phyloP scores from a whole-genome alignment of 2,888 invertebrate species.

The Aleiodes testaceus region DNA sequence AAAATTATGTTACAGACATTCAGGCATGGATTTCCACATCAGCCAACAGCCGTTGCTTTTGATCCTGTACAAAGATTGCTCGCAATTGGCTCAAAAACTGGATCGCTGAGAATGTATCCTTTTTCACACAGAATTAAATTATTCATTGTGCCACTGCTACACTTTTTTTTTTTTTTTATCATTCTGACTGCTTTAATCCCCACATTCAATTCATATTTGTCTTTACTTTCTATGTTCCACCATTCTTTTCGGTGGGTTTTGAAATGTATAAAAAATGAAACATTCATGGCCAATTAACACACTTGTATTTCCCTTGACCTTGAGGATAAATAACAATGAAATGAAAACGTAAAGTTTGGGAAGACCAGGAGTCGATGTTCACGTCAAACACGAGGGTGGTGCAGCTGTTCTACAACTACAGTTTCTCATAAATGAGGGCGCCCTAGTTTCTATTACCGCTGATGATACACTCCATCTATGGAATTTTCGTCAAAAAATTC shows the following conservation, averaged over 20 bases:
- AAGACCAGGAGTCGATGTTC: slow-evolving; percentile 96
- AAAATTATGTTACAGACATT: slow-evolving; percentile 81
- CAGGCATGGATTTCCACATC: slow-evolving; percentile 98
- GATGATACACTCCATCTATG: slow-evolving; percentile 98
- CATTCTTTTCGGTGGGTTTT: no score
- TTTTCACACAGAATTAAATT: slow-evolving; percentile 67
- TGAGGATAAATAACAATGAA: slow-evolving; percentile 27
- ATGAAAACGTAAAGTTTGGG: slow-evolving; percentile 82
- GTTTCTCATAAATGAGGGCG: slow-evolving; percentile 98
- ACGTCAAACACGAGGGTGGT: slow-evolving; percentile 88
- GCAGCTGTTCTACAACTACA: slow-evolving; percentile 91
- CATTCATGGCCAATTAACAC: neutral
- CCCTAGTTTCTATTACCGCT: slow-evolving; percentile 94
- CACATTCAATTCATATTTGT: neutral
- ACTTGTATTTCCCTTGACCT: slow-evolving; percentile 68
- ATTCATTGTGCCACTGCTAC: neutral
- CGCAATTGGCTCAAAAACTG: slow-evolving; percentile 96
- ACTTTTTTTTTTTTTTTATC: slow-evolving; percentile 38
- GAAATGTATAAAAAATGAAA: neutral
- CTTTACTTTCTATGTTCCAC: no score
- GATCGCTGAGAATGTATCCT: slow-evolving; percentile 97
- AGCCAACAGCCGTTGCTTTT: slow-evolving; percentile 97
- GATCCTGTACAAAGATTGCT: slow-evolving; percentile 98
- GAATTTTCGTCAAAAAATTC: slow-evolving; percentile 96
- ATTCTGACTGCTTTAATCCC: neutral